Conservation (phyloP, 2,888 invertebrate species). For the Operophtera brumata region DNA sequence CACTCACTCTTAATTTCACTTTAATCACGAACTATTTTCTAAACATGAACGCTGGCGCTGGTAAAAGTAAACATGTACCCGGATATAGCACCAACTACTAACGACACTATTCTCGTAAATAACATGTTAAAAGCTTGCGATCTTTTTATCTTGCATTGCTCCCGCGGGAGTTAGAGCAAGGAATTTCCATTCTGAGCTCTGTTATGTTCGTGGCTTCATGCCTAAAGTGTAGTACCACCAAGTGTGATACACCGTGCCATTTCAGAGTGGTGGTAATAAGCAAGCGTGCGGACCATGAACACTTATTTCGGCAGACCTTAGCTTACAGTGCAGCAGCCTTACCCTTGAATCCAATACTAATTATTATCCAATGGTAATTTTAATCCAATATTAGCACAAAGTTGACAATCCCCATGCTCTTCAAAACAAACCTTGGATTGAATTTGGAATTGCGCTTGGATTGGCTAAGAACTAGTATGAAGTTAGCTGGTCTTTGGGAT, state of each 20-base stretch:
- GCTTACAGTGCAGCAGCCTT: no score
- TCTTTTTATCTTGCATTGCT: constrained; percentile 19
- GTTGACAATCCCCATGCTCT: no score
- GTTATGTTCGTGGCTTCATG: constrained; percentile 8
- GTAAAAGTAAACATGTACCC: constrained; percentile 8
- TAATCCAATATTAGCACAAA: no score
- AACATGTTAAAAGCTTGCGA: constrained; percentile 18
- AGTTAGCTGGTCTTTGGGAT: no score
- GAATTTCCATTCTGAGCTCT: constrained; percentile 16
- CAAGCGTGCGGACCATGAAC: no score
- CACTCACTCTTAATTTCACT: background rate
- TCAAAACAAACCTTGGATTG: no score
- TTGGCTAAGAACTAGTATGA: no score
- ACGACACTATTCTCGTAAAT: constrained; percentile 14
- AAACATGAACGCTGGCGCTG: constrained; percentile 2
- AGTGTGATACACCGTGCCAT: background rate
- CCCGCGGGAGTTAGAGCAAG: constrained; percentile 14
- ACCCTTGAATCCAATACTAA: no score
- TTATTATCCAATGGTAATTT: no score
- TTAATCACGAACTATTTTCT: background rate
- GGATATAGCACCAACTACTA: constrained; percentile 14
- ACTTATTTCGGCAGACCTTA: no score
- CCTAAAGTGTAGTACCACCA: background rate
- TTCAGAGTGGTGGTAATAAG: no score
- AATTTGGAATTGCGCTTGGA: no score